These are phyloP conservation scores for Enteromius mattozi DNA, from an alignment of 2,797 vertebrate species.

Conservation along the genomic window DNA sequence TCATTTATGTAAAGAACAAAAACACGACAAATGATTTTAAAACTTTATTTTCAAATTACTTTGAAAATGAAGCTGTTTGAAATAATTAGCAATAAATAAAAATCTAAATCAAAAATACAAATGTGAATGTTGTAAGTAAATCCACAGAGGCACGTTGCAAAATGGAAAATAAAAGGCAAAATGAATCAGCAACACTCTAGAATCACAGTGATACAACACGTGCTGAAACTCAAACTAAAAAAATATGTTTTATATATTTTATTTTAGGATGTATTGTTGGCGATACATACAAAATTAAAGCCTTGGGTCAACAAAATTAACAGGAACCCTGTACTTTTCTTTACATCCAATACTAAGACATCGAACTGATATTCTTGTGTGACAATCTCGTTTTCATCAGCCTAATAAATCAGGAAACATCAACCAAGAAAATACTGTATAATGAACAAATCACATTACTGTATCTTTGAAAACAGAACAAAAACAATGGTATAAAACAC, in stretches of 20 bases:
- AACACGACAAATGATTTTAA: slow-evolving; percentile 32
- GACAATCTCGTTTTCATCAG: slow-evolving; percentile 1
- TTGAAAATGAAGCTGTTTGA: slow-evolving; percentile 52
- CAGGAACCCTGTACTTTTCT: slow-evolving; percentile 1
- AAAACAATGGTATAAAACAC: slow-evolving; percentile 17
- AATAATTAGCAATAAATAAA: slow-evolving; percentile 56
- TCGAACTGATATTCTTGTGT: background rate
- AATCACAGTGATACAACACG: slow-evolving; percentile 54
- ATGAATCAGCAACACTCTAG: slow-evolving; percentile 7
- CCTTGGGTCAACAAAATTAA: background rate
- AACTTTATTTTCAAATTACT: slow-evolving; percentile 61
- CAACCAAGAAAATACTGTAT: background rate
- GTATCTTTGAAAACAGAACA: slow-evolving; percentile 1
- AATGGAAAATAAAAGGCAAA: slow-evolving; percentile 16
- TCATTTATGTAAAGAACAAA: slow-evolving; percentile 12
- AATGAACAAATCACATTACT: background rate
- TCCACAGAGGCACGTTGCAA: slow-evolving; percentile 42
- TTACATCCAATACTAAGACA: background rate
- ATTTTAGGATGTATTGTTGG: background rate
- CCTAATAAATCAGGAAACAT: background rate
- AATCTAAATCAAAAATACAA: slow-evolving; percentile 42
- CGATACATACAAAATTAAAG: background rate
- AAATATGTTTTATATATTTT: background rate
- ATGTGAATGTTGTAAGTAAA: slow-evolving; percentile 47
- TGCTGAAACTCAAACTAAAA: background rate